Percentiles rank a stretch among this genome's conserved stretches.
These are phyloP conservation scores for Agrotis ipsilon DNA, from an alignment of 2,888 invertebrate species.

Conservation along the genomic window DNA sequence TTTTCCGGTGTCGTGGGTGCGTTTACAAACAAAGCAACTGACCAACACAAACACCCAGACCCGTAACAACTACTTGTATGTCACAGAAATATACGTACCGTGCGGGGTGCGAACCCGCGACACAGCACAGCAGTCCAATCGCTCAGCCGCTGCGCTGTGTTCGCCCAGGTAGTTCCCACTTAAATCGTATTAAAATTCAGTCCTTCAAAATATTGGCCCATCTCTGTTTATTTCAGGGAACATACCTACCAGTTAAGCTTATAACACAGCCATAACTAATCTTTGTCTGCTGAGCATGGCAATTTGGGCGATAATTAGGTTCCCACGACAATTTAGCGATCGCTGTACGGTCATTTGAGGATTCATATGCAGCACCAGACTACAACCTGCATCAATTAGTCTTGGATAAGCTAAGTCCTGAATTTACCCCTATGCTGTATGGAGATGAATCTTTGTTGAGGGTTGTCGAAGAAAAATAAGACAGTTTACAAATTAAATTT, in stretches of 20 bases:
- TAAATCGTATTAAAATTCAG: no score
- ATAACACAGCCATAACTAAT: slow-evolving; percentile 20
- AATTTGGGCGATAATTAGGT: slow-evolving; percentile 20
- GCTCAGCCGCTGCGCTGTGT: no score
- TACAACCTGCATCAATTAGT: slow-evolving; percentile 3
- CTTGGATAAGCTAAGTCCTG: neutral
- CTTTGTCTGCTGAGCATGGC: slow-evolving; percentile 15
- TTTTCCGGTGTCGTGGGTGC: no score
- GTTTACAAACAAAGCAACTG: no score
- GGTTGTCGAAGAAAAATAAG: slow-evolving; percentile 32
- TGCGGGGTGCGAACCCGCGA: no score
- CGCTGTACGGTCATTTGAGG: slow-evolving; percentile 13
- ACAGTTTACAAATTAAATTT: slow-evolving; percentile 18
- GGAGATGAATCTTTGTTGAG: neutral
- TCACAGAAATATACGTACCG: no score
- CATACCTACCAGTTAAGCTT: neutral
- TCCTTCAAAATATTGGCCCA: neutral
- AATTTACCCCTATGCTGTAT: neutral
- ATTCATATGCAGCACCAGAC: slow-evolving; percentile 21
- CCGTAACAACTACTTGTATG: no score
- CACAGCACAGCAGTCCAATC: no score
- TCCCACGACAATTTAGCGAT: neutral
- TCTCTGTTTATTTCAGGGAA: neutral
- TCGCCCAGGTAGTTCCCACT: no score
- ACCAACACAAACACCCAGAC: no score